Evolutionary conservation across 2,797 vertebrate genomes (phyloP).

Genomic region (Pantherophis alleghaniensis): DNA sequence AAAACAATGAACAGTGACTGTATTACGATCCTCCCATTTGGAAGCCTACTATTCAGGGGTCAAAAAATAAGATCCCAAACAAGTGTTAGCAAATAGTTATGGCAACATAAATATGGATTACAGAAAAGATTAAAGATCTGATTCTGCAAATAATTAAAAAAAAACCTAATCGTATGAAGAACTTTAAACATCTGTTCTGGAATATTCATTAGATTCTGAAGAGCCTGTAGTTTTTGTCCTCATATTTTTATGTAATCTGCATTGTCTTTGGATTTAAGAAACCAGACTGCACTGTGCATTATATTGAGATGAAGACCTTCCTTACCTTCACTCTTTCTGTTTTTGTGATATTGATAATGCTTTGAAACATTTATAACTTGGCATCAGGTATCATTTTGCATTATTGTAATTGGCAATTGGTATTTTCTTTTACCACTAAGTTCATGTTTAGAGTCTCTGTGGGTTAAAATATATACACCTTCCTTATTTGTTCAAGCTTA

Average conservation of each 20-base stretch:
- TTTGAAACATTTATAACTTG: constrained; percentile 22
- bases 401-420: constrained; percentile 10
- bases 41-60: not conserved
- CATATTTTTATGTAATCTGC: not conserved
- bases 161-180: not conserved
- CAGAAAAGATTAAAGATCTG: not conserved
- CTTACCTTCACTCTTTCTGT: not conserved
- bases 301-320: not conserved
- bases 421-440: constrained; percentile 1
- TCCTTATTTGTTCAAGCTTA: constrained; percentile 8
- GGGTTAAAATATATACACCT: constrained; percentile 12
- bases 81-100: not conserved
- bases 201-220: not conserved
- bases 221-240: not conserved
- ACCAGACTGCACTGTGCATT: not conserved
- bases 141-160: not conserved
- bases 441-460: not conserved
- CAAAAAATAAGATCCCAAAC: not conserved
- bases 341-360: not conserved
- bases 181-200: not conserved
- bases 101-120: not conserved
- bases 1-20: not conserved
- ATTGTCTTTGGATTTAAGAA: not conserved
- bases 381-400: not conserved
- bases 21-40: not conserved